These are phyloP conservation scores for Phaonia tiefii DNA, from an alignment of 2,888 invertebrate species.

Conservation along the genomic window DNA sequence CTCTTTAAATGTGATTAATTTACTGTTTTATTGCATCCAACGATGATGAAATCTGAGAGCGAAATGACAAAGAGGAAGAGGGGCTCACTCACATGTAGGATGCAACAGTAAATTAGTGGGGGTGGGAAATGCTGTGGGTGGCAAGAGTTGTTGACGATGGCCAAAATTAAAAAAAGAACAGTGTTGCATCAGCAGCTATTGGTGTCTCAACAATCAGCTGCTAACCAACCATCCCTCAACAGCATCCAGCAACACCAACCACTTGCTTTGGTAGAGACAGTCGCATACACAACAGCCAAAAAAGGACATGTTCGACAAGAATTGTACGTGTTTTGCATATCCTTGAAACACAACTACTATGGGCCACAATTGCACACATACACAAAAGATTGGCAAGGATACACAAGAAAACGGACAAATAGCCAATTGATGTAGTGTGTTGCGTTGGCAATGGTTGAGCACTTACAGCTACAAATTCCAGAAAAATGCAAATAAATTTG, in stretches of 20 bases:
- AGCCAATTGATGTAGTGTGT: slow-evolving; percentile 37
- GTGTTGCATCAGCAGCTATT: slow-evolving; percentile 49
- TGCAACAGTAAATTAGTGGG: background rate
- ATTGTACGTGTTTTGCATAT: slow-evolving; percentile 63
- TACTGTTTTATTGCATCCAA: slow-evolving; percentile 51
- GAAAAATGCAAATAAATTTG: slow-evolving; percentile 30
- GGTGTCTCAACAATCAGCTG: slow-evolving; percentile 20
- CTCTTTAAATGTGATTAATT: slow-evolving; percentile 56
- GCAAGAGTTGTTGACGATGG: background rate
- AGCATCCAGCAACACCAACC: background rate
- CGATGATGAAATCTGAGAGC: background rate
- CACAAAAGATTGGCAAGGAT: background rate
- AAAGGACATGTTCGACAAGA: slow-evolving; percentile 57
- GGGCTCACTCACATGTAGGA: background rate
- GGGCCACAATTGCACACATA: background rate
- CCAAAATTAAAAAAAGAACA: background rate
- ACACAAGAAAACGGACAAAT: slow-evolving; percentile 19
- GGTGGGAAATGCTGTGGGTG: background rate
- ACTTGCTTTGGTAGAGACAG: background rate
- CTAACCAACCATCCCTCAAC: background rate
- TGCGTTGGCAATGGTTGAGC: background rate
- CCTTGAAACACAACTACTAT: slow-evolving; percentile 32
- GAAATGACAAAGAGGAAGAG: background rate
- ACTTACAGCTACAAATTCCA: background rate
- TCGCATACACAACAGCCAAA: background rate